These are phyloP conservation scores for Drosophila nannoptera DNA, from an alignment of 1,140 invertebrate species.

Conservation along the genomic window DNA sequence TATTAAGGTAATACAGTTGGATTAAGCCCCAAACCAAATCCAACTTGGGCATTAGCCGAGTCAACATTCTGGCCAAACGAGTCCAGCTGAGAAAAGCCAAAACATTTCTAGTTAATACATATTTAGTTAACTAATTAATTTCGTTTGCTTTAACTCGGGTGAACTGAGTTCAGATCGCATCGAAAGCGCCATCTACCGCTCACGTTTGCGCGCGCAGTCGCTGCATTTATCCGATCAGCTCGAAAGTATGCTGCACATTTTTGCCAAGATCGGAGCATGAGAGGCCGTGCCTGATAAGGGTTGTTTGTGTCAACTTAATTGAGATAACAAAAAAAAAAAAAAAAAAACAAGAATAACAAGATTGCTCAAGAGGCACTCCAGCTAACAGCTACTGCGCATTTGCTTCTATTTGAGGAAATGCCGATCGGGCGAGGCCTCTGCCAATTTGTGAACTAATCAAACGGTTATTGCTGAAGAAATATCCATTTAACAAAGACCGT, in stretches of 20 bases:
- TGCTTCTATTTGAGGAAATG: too few relatives aligned
- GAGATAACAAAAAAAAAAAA: neutral
- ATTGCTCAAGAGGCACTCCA: too few relatives aligned
- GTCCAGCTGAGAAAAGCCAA: too few relatives aligned
- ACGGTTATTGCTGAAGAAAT: constrained; percentile 16
- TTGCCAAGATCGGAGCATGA: neutral
- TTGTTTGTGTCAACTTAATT: neutral
- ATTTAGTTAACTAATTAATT: neutral
- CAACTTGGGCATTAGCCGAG: too few relatives aligned
- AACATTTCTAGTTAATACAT: too few relatives aligned
- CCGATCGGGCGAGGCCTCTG: too few relatives aligned
- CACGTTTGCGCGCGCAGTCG: neutral
- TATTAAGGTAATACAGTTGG: too few relatives aligned
- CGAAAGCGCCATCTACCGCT: constrained; percentile 15
- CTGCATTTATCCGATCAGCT: neutral
- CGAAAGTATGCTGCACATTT: constrained; percentile 15
- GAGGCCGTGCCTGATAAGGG: neutral
- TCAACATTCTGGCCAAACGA: too few relatives aligned
- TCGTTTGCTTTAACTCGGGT: neutral
- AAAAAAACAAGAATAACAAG: too few relatives aligned
- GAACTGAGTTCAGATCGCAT: neutral
- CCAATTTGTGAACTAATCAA: constrained; percentile 2
- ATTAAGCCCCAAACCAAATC: too few relatives aligned
- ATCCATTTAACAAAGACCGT: neutral
- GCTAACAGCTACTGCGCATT: too few relatives aligned